These are phyloP conservation scores for Malaclemys terrapin DNA, from an alignment of 2,113 vertebrate genomes.

Conservation along the genomic window DNA sequence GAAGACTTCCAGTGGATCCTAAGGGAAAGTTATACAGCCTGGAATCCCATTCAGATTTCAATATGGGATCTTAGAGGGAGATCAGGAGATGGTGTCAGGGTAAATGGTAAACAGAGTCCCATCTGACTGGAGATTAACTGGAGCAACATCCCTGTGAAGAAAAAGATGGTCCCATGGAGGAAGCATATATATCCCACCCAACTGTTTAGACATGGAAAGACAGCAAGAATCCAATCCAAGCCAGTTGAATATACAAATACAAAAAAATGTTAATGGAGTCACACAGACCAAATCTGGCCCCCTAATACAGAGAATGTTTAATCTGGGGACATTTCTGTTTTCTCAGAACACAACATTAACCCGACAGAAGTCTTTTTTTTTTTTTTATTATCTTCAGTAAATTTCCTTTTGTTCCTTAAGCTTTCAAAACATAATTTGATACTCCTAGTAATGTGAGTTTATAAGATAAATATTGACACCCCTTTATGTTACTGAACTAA, in stretches of 20 bases:
- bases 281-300: background rate
- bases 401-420: background rate
- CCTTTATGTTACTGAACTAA: background rate
- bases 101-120: background rate
- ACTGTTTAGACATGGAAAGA: background rate
- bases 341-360: background rate
- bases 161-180: background rate
- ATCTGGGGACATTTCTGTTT: background rate
- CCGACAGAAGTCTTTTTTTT: background rate
- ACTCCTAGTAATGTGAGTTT: background rate
- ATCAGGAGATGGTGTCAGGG: no score
- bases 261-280: background rate
- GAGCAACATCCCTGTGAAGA: background rate
- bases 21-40: no score
- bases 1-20: background rate
- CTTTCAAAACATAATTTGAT: background rate
- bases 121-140: background rate
- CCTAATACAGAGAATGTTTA: background rate
- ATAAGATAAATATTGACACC: rapidly evolving
- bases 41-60: no score
- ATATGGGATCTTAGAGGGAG: no score
- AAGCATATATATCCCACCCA: background rate
- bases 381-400: background rate
- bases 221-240: background rate
- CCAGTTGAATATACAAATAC: background rate